A percentile compares a stretch with the other conserved stretches of the same genome.
phyloP scores from a whole-genome alignment of 2,888 invertebrate species.

The Oeneis ivallda region DNA sequence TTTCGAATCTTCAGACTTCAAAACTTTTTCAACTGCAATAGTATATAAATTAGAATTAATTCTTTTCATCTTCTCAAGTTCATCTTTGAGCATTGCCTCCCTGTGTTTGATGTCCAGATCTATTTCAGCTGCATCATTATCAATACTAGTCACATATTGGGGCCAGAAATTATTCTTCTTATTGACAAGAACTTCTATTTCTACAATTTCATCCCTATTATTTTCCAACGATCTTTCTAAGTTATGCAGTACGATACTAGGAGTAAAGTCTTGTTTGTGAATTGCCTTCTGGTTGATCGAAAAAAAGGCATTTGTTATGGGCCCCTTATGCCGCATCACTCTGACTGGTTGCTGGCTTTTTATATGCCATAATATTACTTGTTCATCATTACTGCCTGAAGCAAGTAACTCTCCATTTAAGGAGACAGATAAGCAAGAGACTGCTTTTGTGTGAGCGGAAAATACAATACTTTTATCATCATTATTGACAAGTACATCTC shows the following conservation, averaged over 20 bases:
- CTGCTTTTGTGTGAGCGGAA: constrained; percentile 84
- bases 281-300: constrained; percentile 82
- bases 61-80: constrained; percentile 78
- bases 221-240: constrained; percentile 84
- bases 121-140: constrained; percentile 48
- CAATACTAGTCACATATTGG: constrained; percentile 41
- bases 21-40: constrained; percentile 72
- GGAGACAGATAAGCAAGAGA: constrained; percentile 88
- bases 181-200: constrained; percentile 66
- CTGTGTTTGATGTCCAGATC: constrained; percentile 55
- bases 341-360: constrained; percentile 87
- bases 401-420: constrained; percentile 86
- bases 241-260: constrained; percentile 80
- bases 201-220: constrained; percentile 69
- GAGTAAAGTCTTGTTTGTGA: constrained; percentile 81
- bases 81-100: constrained; percentile 63
- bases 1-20: constrained; percentile 48
- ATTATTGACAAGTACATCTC: constrained; percentile 84
- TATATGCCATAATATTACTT: constrained; percentile 91
- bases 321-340: constrained; percentile 87
- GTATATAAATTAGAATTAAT: constrained; percentile 83
- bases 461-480: constrained; percentile 79
- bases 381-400: constrained; percentile 89
- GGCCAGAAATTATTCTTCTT: constrained; percentile 72
- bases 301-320: constrained; percentile 87